Percentiles rank a stretch among this genome's conserved stretches.
phyloP scores from a whole-genome alignment of 2,113 vertebrate genomes.

The Tringa solitaria region DNA sequence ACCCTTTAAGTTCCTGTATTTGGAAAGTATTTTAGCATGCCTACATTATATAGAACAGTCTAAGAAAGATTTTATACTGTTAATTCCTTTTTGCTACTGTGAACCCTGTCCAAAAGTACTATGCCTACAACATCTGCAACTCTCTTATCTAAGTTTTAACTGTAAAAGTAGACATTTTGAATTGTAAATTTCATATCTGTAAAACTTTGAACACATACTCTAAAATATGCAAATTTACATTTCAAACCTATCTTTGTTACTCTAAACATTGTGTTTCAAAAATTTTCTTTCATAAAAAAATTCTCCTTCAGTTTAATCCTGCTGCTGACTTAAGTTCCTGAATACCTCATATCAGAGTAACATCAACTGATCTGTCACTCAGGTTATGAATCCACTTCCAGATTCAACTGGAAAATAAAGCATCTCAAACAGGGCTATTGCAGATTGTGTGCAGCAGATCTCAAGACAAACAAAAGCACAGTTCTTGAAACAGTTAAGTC shows the following conservation, averaged over 20 bases:
- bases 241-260: background rate
- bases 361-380: background rate
- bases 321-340: background rate
- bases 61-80: background rate
- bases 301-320: background rate
- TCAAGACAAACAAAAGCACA: background rate
- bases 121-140: background rate
- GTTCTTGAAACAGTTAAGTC: background rate
- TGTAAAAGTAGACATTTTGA: background rate
- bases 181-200: background rate
- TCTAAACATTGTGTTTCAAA: background rate
- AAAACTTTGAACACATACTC: background rate
- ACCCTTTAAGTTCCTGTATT: background rate
- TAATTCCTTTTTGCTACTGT: background rate
- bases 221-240: background rate
- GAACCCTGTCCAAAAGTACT: background rate
- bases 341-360: background rate
- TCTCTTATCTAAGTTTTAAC: background rate
- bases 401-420: background rate
- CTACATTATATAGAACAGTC: background rate
- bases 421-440: background rate
- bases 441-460: background rate
- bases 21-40: background rate
- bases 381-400: background rate
- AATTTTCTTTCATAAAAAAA: background rate